Percentiles rank a stretch among this genome's conserved stretches.
Evolutionary conservation across 2,888 invertebrate genomes (phyloP).

Genomic region (Acheta domesticus): DNA sequence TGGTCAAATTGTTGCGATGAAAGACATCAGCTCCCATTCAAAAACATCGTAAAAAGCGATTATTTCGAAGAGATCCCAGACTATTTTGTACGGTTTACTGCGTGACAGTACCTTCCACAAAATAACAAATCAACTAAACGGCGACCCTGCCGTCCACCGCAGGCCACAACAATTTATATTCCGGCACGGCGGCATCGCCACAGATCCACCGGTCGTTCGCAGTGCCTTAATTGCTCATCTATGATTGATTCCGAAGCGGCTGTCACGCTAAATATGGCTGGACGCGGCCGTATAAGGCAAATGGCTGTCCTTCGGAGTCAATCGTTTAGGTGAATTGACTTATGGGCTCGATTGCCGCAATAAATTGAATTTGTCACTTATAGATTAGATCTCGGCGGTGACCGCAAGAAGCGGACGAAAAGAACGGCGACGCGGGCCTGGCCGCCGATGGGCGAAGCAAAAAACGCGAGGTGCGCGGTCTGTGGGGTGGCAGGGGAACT

Average conservation of each 20-base stretch:
- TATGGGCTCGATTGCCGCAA: not conserved
- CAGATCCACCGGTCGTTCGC: not conserved
- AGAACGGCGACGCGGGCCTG: not conserved
- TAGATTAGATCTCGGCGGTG: not conserved
- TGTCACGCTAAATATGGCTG: not conserved
- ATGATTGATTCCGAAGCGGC: constrained; percentile 1
- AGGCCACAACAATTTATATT: not conserved
- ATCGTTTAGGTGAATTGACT: not conserved
- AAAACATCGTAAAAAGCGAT: too few relatives aligned
- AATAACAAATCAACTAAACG: not conserved
- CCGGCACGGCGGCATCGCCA: not conserved
- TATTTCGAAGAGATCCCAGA: not conserved
- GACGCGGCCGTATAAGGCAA: not conserved
- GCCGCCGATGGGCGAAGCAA: not conserved
- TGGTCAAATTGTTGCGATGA: too few relatives aligned
- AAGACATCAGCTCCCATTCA: too few relatives aligned
- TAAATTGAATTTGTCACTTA: constrained; percentile 18
- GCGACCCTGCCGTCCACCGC: not conserved
- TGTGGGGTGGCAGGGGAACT: not conserved
- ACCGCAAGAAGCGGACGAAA: not conserved
- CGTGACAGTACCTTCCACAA: not conserved
- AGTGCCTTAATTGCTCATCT: not conserved
- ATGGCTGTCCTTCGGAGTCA: not conserved
- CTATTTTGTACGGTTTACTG: not conserved
- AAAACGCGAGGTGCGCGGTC: not conserved